Evolutionary conservation across 2,113 vertebrate species (phyloP).

Genomic region (Marmota monax): DNA sequence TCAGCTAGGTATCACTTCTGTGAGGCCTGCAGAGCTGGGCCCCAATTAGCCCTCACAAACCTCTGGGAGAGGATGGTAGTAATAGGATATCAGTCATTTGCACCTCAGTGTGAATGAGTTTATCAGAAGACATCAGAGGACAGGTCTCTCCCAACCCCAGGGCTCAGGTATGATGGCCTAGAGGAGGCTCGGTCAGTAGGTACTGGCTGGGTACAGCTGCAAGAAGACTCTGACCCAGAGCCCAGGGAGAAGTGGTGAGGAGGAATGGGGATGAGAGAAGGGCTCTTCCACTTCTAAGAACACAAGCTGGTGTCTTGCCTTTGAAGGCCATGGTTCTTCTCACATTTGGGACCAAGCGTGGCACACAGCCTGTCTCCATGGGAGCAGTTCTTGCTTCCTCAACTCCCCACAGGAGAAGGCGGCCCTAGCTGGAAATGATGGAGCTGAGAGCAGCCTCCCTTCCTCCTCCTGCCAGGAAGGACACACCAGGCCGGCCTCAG

Average conservation of each 20-base stretch:
- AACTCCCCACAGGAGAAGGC: background rate
- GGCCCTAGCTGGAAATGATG: background rate
- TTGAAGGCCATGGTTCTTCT: background rate
- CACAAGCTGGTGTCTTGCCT: background rate
- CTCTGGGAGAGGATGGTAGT: background rate
- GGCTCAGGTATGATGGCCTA: background rate
- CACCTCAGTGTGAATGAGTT: background rate
- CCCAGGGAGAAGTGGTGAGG: background rate
- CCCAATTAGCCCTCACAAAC: background rate
- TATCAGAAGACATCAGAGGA: background rate
- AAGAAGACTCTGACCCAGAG: background rate
- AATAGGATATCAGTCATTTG: background rate
- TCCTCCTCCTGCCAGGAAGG: background rate
- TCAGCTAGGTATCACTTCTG: background rate
- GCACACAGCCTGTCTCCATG: background rate
- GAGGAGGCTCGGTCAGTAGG: background rate
- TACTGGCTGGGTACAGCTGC: background rate
- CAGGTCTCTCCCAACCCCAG: background rate
- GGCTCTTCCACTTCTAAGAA: background rate
- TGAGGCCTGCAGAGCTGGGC: too few relatives aligned
- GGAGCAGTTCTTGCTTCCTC: background rate
- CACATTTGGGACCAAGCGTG: background rate
- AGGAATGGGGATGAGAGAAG: background rate
- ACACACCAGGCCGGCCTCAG: background rate
- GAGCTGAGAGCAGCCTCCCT: background rate